phyloP scores from a whole-genome alignment of 2,797 vertebrate genomes.

The Malurus splendens region DNA sequence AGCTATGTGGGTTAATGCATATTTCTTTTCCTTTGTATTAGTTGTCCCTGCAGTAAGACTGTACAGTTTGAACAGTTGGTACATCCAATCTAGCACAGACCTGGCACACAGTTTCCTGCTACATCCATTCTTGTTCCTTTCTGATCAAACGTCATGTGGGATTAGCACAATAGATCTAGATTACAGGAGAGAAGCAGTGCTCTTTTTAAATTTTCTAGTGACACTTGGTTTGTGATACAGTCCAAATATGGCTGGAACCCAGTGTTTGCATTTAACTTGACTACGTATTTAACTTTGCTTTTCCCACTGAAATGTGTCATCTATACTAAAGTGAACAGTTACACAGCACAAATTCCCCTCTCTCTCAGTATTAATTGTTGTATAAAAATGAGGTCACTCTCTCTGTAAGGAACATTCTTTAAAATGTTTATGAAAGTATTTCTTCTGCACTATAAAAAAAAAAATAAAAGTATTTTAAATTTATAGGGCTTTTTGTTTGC shows the following conservation, averaged over 20 bases:
- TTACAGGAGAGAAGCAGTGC: not conserved
- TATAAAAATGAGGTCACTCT: not conserved
- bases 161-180: not conserved
- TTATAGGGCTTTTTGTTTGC: not conserved
- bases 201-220: slow-evolving; percentile 4
- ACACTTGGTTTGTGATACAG: not conserved
- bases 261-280: not conserved
- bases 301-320: slow-evolving; percentile 7
- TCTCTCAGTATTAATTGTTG: not conserved
- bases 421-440: not conserved
- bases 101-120: not conserved
- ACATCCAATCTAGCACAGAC: not conserved
- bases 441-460: not conserved
- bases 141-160: not conserved
- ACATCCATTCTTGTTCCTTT: not conserved
- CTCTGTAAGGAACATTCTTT: not conserved
- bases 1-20: not conserved
- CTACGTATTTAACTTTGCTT: not conserved
- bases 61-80: slow-evolving; percentile 14
- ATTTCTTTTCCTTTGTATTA: not conserved
- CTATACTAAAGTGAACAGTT: not conserved
- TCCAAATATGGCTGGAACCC: not conserved
- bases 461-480: not conserved
- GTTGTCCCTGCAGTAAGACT: not conserved
- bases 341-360: not conserved